Base-by-base conservation (phyloP, 2,888 invertebrate genomes). In the Ypsolopha scabrella region DNA sequence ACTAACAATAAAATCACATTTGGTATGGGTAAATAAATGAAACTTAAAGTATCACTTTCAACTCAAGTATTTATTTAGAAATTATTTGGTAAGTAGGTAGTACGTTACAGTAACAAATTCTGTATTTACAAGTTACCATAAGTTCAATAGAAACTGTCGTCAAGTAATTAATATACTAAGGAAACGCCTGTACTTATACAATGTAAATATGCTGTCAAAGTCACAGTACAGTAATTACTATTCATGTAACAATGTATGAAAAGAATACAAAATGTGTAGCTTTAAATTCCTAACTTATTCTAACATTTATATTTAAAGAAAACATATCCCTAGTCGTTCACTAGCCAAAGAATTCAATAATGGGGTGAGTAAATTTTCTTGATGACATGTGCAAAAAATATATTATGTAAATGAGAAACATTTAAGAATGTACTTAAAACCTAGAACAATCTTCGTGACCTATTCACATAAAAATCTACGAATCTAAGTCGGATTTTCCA, bases 81-180 rank as follows among this genome's bases (percentile, higher is more conserved):
- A 60, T 75, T 75, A 80, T 81, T 81, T 80, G 77, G 78, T 80
- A 72, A 65, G n/a, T 38, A 38, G 24, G 24, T 24, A 24, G 24
- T 24, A 24, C 4, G 6, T 38, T 10, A 38, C 65, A 73, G 68
- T 63, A 68, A 76, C 67, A 72, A 64, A 74, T 72, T 69, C 67
- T 70, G 72, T 82, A 81, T 80, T 80, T 82, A 82, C 80, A 81
- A 75, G 71, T 72, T 72, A 72, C 71, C 69, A 68, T 67, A 37
- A 38, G 39, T 38, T 37, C 1, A 45, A 34, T 45, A 37, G 11
- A 47, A 36, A 24, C 24, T 24, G 4, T n/a, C n/a, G 24, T 24
- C 24, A 24, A 24, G 24, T 24, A 24, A 24, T 24, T 24, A 24
- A 24, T 24, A 24, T 4, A 24, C 2, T 4, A 24, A 24, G 24